Conservation (phyloP, 2,113 vertebrate species). For the Paradoxurus hermaphroditus region DNA sequence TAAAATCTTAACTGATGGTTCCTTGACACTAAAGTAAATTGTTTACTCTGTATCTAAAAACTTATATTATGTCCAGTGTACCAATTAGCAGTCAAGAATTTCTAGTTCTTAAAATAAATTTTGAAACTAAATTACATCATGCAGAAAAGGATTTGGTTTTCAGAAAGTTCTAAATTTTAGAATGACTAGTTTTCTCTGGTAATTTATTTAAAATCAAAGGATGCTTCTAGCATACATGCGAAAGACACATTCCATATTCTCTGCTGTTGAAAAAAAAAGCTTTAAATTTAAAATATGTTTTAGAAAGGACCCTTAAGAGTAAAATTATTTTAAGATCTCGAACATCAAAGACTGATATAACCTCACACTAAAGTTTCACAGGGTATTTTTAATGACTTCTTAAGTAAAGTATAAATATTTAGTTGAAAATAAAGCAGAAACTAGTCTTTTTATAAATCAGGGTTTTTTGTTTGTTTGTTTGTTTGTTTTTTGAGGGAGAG, state of each 20-base stretch:
- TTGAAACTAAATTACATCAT: constrained; percentile 47
- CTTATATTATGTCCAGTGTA: neutral
- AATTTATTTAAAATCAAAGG: neutral
- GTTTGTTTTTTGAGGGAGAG: no score
- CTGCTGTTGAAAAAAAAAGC: neutral
- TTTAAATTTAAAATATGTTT: neutral
- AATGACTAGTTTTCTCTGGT: neutral
- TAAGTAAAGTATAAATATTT: neutral
- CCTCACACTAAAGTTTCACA: constrained; percentile 48
- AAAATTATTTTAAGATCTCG: constrained; percentile 39
- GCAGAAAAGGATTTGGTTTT: neutral
- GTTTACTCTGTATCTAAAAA: constrained; percentile 80
- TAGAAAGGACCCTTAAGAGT: neutral
- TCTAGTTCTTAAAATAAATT: constrained; percentile 70
- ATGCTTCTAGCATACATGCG: neutral
- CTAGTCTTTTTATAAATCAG: neutral
- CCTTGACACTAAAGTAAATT: constrained; percentile 75
- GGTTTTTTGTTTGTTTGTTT: no score
- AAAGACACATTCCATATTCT: neutral
- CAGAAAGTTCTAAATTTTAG: neutral
- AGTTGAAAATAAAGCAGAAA: constrained; percentile 34
- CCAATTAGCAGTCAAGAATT: constrained; percentile 48
- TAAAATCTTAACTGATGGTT: constrained; percentile 75
- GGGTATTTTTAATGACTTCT: constrained; percentile 26
- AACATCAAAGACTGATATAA: constrained; percentile 28